Base-by-base conservation (phyloP, 2,113 vertebrate species). In the Sigmodon hispidus region DNA sequence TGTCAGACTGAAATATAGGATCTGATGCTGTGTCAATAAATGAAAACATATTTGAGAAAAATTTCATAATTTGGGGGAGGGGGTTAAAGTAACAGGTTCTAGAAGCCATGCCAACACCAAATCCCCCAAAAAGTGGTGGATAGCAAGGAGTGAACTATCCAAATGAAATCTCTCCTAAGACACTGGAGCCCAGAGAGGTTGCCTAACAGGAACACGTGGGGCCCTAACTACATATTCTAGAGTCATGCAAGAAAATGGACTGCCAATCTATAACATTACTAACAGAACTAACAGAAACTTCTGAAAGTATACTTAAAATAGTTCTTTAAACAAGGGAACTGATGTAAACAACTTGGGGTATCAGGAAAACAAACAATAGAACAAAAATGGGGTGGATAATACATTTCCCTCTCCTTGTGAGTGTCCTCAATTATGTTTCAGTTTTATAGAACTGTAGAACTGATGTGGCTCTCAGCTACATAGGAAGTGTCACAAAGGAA, bases 381-480 rank as follows among this genome's bases (percentile, higher is more conserved):
- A 21, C 12, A 94, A 73, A 89, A 86, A 59, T 36, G 75, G 36
- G 7, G 57, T 31, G 15, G 43, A 80, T 11, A 59, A 43, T 29
- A 79, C 22, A 36, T 50, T n/a, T 34, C 22, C n/a, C 22, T 72
- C 50, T 63, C 70, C 43, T 70, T 61, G 57, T 52, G 19, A 77
- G 81, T 92, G 77, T 94, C 80, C 61, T 72, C 76, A 65, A 79
- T 55, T 76, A 55, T 57, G 81, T 65, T 90, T 96, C 83, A 96
- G 70, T 2, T 65, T 94, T 94, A 87, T 86, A 93, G 69, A n/a
- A n/a, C n/a, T 36, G 31, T 79, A 91, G 61, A 57, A 91, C 31
- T 91, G 50, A 93, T 43, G 45, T 15, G 34, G 43, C 43, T 70
- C 40, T 92, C 50, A 72, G 43, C 55, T 61, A 90, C 61, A 17